phyloP scores from a whole-genome alignment of 2,797 vertebrate genomes.

The Limnodromus scolopaceus region DNA sequence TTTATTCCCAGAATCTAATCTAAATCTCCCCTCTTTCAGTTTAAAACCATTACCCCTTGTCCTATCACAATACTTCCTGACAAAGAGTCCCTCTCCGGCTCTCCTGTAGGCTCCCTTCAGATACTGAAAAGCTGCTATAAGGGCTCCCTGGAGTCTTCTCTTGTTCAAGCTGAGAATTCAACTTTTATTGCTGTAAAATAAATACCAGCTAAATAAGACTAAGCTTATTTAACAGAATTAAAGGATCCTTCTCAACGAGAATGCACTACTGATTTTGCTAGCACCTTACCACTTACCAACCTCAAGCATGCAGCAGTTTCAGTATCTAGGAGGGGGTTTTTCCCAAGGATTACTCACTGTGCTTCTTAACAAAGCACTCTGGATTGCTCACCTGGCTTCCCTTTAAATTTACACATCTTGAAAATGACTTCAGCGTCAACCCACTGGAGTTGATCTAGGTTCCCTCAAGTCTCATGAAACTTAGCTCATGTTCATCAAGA shows the following conservation, averaged over 20 bases:
- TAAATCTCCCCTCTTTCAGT: too few species aligned
- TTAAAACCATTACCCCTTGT: too few species aligned
- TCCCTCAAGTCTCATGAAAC: constrained; percentile 67
- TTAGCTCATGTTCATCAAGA: constrained; percentile 62
- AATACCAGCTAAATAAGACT: neutral
- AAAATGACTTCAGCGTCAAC: constrained; percentile 57
- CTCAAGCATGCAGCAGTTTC: neutral
- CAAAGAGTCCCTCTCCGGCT: too few species aligned
- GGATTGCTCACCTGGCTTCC: constrained; percentile 54
- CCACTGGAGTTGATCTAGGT: constrained; percentile 59
- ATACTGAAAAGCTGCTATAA: too few species aligned
- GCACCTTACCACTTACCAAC: neutral
- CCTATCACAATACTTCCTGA: too few species aligned
- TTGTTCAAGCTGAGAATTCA: too few species aligned
- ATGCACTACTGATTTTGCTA: neutral
- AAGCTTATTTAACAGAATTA: neutral
- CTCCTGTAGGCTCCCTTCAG: too few species aligned
- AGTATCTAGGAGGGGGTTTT: neutral
- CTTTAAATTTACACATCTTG: constrained; percentile 60
- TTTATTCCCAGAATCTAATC: too few species aligned
- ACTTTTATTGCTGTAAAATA: neutral
- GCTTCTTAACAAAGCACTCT: neutral
- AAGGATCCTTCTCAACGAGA: neutral
- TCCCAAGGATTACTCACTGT: neutral
- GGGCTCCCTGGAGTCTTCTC: too few species aligned